phyloP scores from a whole-genome alignment of 1,140 invertebrate genomes.

The Eumaeus atala region DNA sequence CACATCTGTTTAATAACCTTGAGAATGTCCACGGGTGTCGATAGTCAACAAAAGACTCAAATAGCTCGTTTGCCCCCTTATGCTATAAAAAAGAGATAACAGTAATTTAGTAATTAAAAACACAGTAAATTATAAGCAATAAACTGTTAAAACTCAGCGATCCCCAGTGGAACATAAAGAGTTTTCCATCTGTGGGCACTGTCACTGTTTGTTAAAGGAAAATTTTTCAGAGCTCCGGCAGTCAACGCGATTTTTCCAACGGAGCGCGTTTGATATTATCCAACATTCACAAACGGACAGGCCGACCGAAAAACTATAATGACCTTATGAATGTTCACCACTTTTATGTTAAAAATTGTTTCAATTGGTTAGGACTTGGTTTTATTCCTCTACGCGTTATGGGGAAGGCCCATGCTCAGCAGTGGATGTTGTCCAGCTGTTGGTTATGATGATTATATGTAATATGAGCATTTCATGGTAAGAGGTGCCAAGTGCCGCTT shows the following conservation, averaged over 20 bases:
- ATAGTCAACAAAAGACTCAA: no score
- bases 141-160: background rate
- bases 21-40: no score
- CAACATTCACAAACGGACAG: constrained; percentile 18
- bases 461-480: no score
- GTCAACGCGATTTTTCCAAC: constrained; percentile 17
- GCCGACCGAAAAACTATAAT: constrained; percentile 18
- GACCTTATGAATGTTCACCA: constrained; percentile 15
- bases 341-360: background rate
- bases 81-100: no score
- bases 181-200: background rate
- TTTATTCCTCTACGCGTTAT: background rate
- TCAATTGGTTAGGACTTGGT: background rate
- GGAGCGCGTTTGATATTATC: constrained; percentile 19
- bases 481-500: no score
- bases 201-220: constrained; percentile 8
- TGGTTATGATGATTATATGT: no score
- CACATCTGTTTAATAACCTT: no score
- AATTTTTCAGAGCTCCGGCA: constrained; percentile 14
- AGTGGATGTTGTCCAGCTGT: no score
- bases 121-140: no score
- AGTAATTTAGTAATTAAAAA: no score
- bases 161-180: background rate
- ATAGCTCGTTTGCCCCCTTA: no score
- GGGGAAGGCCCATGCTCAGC: no score